Percentiles rank a stretch among this genome's conserved stretches.
Evolutionary conservation across 2,113 vertebrate genomes (phyloP).

Genomic region (Lanius collurio): DNA sequence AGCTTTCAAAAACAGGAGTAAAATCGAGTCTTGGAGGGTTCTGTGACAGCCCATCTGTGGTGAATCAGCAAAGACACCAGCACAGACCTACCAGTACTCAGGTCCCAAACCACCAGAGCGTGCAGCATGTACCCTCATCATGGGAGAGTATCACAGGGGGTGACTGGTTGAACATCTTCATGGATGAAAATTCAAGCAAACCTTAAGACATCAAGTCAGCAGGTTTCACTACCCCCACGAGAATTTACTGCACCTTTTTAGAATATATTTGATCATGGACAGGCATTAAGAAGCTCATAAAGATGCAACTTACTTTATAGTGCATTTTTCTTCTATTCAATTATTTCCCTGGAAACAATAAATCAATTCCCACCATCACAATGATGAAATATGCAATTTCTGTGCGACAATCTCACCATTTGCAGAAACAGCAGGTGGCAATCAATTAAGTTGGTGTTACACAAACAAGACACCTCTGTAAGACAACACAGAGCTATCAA

Average conservation of each 20-base stretch:
- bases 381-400: neutral
- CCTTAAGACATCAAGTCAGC: neutral
- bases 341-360: neutral
- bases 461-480: neutral
- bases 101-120: neutral
- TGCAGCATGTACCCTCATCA: neutral
- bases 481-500: neutral
- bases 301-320: neutral
- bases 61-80: neutral
- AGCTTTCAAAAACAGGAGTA: neutral
- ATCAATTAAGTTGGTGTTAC: conserved; percentile 20
- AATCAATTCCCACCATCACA: neutral
- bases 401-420: neutral
- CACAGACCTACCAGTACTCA: neutral
- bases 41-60: neutral
- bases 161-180: neutral
- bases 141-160: rapidly evolving
- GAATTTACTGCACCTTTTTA: neutral
- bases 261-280: neutral
- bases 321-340: neutral
- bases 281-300: neutral
- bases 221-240: neutral
- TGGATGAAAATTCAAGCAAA: neutral
- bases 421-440: neutral
- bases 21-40: neutral